Conservation (phyloP, 2,888 invertebrate species). For the Anorthoa munda region DNA sequence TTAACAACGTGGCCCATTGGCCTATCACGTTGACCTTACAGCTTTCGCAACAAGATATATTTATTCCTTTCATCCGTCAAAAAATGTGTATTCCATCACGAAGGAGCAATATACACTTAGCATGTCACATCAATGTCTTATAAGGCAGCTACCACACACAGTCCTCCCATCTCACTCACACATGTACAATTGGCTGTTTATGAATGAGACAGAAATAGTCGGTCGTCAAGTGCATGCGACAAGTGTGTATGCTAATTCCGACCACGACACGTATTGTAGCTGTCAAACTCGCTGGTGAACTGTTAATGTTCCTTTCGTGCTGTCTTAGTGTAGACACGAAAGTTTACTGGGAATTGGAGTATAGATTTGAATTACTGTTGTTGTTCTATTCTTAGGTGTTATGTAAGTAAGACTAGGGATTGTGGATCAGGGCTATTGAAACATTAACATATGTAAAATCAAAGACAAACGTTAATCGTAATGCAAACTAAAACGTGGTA, state of each 20-base stretch:
- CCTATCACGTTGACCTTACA: conserved; percentile 30
- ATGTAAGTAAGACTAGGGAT: conserved; percentile 18
- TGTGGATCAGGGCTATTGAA: conserved; percentile 23
- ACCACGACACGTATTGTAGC: conserved; percentile 82
- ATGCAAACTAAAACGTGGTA: background rate
- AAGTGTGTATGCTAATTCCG: conserved; percentile 87
- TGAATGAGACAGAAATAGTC: conserved; percentile 65
- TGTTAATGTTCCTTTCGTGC: conserved; percentile 78
- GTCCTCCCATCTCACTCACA: conserved; percentile 23
- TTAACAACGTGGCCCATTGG: conserved; percentile 24
- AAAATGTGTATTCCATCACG: conserved; percentile 47
- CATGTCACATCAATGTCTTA: conserved; percentile 39
- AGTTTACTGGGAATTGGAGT: conserved; percentile 44
- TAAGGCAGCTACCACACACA: conserved; percentile 38
- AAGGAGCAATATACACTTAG: conserved; percentile 37
- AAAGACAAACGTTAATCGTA: background rate
- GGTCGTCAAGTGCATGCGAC: conserved; percentile 80
- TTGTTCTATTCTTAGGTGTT: conserved; percentile 21
- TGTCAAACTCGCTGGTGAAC: conserved; percentile 81
- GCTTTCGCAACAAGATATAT: conserved; percentile 25
- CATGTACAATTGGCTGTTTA: conserved; percentile 12
- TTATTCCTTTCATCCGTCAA: conserved; percentile 28
- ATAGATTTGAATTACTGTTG: conserved; percentile 40
- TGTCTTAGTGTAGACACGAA: conserved; percentile 73
- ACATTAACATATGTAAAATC: background rate